Percentiles rank a stretch among this genome's conserved stretches.
Evolutionary conservation across 2,113 vertebrate genomes (phyloP).

Genomic region (Myotis yumanensis): DNA sequence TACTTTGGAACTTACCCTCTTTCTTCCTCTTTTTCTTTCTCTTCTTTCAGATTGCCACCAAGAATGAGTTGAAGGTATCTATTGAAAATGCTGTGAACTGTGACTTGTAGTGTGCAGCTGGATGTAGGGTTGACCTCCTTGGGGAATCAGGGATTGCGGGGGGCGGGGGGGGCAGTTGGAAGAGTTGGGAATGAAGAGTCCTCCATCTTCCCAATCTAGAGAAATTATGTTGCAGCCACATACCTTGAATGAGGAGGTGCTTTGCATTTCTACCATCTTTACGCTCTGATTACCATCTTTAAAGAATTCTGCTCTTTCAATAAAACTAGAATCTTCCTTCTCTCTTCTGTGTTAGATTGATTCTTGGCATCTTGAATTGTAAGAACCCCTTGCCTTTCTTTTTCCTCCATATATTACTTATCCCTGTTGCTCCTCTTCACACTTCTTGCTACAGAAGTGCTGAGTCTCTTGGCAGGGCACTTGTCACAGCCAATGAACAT

Average conservation of each 20-base stretch:
- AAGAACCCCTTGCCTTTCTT: background rate
- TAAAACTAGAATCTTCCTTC: background rate
- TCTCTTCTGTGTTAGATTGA: background rate
- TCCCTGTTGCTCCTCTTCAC: background rate
- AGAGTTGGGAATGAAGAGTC: background rate
- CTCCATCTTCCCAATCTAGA: background rate
- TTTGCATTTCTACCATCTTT: background rate
- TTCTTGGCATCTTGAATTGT: background rate
- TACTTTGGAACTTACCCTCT: background rate
- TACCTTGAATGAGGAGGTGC: rapidly evolving
- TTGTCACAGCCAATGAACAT: background rate
- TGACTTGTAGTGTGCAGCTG: background rate
- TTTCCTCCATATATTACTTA: background rate
- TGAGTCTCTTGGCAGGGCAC: background rate
- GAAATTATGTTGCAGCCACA: background rate
- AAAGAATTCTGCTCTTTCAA: background rate
- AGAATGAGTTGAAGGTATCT: background rate
- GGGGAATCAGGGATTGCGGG: background rate
- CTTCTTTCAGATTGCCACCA: background rate
- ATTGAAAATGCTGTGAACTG: background rate
- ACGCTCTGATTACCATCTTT: background rate
- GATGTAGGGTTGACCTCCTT: too few relatives aligned
- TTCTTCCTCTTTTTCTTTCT: background rate
- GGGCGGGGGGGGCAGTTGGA: background rate
- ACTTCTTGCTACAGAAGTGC: background rate